phyloP scores from a whole-genome alignment of 2,888 invertebrate genomes.

The Volucella inanis region DNA sequence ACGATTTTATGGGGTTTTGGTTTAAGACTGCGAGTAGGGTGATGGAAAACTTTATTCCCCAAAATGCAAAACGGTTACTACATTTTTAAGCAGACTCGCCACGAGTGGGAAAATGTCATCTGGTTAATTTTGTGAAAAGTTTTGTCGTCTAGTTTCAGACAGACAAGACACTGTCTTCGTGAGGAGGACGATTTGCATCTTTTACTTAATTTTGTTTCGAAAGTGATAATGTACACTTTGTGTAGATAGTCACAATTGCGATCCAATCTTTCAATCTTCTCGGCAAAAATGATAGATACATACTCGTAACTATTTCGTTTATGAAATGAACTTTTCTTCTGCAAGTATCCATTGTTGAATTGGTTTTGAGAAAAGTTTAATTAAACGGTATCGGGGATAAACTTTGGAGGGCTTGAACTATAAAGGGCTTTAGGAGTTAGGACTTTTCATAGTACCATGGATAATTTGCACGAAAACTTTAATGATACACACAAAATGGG shows the following conservation, averaged over 20 bases:
- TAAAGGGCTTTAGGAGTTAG: too few species aligned
- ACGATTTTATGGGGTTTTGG: neutral
- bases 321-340: neutral
- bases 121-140: slow-evolving; percentile 54
- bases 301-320: slow-evolving; percentile 1
- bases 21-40: neutral
- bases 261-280: slow-evolving; percentile 14
- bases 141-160: slow-evolving; percentile 46
- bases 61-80: slow-evolving; percentile 65
- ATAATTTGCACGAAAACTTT: too few species aligned
- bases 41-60: slow-evolving; percentile 56
- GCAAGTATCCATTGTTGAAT: slow-evolving; percentile 17
- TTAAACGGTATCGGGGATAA: slow-evolving; percentile 34
- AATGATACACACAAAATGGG: too few species aligned
- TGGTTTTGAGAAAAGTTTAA: slow-evolving; percentile 54
- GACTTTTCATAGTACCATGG: too few species aligned
- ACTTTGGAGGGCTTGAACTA: slow-evolving; percentile 4
- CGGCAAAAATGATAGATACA: slow-evolving; percentile 1
- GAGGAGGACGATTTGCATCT: slow-evolving; percentile 53
- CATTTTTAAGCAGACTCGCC: slow-evolving; percentile 33
- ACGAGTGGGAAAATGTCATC: slow-evolving; percentile 65
- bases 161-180: slow-evolving; percentile 14
- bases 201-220: slow-evolving; percentile 59
- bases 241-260: slow-evolving; percentile 33
- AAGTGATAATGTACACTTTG: slow-evolving; percentile 52